These are phyloP conservation scores for Philaethria dido DNA, from an alignment of 2,888 invertebrate species.

Conservation along the genomic window DNA sequence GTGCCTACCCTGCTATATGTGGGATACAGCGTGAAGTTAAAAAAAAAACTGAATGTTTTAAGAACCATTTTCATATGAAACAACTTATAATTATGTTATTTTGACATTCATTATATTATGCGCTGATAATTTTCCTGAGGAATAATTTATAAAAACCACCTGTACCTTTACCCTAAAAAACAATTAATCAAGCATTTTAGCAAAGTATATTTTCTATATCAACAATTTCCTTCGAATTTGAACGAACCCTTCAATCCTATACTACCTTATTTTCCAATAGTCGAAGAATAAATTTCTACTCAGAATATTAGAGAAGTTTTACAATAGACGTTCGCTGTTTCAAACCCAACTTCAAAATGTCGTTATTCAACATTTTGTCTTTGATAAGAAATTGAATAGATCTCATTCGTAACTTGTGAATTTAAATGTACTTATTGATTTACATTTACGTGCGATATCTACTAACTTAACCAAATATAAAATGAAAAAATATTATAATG, in stretches of 20 bases:
- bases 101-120: too few relatives aligned
- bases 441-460: conserved; percentile 23
- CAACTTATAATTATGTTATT: too few relatives aligned
- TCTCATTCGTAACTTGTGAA: conserved; percentile 62
- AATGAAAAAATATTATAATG: too few relatives aligned
- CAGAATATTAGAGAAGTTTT: conserved; percentile 75
- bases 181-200: conserved; percentile 1
- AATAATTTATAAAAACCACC: not conserved
- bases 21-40: too few relatives aligned
- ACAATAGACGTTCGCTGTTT: conserved; percentile 66
- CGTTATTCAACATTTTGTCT: conserved; percentile 74
- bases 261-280: conserved; percentile 67
- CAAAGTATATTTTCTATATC: conserved; percentile 37
- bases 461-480: too few relatives aligned
- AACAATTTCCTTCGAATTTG: conserved; percentile 58
- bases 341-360: conserved; percentile 65
- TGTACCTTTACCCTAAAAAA: not conserved
- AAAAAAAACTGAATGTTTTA: too few relatives aligned
- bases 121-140: too few relatives aligned
- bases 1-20: too few relatives aligned
- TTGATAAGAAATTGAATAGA: conserved; percentile 76
- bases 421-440: conserved; percentile 43
- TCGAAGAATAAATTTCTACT: conserved; percentile 74
- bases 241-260: conserved; percentile 67
- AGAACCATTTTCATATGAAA: too few relatives aligned